Conservation (phyloP, 2,797 vertebrate genomes). For the Anomalospiza imberbis region DNA sequence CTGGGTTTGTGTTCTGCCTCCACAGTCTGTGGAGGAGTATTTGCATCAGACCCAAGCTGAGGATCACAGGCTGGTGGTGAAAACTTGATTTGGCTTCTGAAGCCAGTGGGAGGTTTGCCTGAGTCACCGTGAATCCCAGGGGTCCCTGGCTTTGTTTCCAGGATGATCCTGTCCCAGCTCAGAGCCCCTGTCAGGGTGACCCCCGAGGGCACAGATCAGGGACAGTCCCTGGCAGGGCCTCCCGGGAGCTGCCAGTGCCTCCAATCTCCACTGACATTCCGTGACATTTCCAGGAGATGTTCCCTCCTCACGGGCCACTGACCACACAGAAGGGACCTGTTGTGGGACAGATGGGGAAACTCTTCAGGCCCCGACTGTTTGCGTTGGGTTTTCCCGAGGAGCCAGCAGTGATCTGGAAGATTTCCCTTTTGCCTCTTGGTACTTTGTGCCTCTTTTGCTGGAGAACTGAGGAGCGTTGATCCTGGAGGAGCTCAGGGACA, state of each 20-base stretch:
- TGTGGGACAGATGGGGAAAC: neutral
- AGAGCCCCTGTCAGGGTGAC: neutral
- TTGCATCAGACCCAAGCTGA: no score
- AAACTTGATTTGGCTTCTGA: no score
- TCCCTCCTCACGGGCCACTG: neutral
- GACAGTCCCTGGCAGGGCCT: neutral
- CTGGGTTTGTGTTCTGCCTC: no score
- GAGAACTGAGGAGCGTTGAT: neutral
- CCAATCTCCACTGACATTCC: neutral
- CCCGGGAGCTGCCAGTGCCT: neutral
- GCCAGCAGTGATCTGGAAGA: neutral
- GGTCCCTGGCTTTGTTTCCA: no score
- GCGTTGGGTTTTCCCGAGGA: neutral
- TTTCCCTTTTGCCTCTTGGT: neutral
- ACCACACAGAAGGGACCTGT: neutral
- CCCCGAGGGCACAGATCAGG: neutral
- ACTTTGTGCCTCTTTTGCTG: neutral
- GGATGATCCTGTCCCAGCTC: neutral
- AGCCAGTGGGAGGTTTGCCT: no score
- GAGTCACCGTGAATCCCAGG: no score
- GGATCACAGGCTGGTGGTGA: no score
- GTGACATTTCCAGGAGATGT: neutral
- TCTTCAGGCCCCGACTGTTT: neutral
- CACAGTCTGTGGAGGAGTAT: no score
- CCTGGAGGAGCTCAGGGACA: neutral